These are phyloP conservation scores for Heterocephalus glaber DNA, from an alignment of 2,113 vertebrate genomes.

Conservation along the genomic window DNA sequence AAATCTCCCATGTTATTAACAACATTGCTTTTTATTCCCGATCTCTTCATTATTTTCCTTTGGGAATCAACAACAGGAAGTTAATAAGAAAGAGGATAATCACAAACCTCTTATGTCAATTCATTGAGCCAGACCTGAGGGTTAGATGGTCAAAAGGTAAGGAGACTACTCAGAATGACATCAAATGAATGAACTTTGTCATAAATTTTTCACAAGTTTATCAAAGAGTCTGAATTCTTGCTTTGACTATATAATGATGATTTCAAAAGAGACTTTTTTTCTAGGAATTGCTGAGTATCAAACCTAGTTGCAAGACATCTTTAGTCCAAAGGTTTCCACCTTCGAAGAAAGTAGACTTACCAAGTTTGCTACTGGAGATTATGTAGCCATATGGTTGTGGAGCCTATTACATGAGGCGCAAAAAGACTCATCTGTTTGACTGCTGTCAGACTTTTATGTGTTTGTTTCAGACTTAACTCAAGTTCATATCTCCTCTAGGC, in stretches of 20 bases:
- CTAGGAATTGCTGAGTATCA: background rate
- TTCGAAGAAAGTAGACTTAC: background rate
- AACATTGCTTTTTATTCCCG: background rate
- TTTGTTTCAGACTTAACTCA: background rate
- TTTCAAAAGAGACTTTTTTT: background rate
- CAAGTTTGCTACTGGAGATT: background rate
- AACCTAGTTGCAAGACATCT: background rate
- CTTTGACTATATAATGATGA: background rate
- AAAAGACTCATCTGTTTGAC: background rate
- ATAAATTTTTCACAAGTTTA: background rate
- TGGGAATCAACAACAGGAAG: background rate
- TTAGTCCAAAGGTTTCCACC: background rate
- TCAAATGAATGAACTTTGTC: background rate
- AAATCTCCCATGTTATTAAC: background rate
- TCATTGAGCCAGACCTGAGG: background rate
- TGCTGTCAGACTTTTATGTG: background rate
- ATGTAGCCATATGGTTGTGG: background rate
- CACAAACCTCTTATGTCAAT: background rate
- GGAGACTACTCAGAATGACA: background rate
- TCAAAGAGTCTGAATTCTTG: background rate
- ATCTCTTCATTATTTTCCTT: background rate
- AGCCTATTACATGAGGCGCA: background rate
- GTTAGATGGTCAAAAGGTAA: background rate
- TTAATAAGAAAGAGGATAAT: background rate
- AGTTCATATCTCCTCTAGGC: background rate